These are phyloP conservation scores for Fopius arisanus DNA, from an alignment of 1,140 invertebrate species.

Conservation along the genomic window DNA sequence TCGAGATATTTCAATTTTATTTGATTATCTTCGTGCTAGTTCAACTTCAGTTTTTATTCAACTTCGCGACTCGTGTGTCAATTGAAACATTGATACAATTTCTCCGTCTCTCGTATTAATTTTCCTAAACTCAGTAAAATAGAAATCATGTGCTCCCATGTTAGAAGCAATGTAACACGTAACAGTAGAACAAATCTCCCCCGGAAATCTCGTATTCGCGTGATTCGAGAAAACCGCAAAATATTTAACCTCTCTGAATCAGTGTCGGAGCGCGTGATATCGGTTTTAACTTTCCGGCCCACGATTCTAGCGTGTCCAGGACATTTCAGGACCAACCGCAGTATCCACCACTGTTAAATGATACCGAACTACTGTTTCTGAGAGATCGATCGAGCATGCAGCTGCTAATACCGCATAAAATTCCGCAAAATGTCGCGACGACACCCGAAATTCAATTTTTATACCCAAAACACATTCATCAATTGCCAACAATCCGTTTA, in stretches of 20 bases:
- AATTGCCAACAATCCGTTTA: too few relatives aligned
- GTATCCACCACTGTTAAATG: not conserved
- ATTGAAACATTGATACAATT: not conserved
- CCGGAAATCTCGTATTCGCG: not conserved
- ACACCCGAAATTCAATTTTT: not conserved
- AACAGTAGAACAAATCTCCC: not conserved
- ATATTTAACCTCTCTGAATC: not conserved
- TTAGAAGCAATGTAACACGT: not conserved
- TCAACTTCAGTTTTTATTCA: too few relatives aligned
- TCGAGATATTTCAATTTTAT: too few relatives aligned
- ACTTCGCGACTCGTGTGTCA: too few relatives aligned
- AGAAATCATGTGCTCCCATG: not conserved
- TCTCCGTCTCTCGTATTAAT: not conserved
- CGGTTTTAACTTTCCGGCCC: not conserved
- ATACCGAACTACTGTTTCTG: not conserved
- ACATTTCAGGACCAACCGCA: conserved; percentile 1
- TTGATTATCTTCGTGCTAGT: too few relatives aligned
- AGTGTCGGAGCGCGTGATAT: not conserved
- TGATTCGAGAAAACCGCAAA: not conserved
- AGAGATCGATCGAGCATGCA: not conserved
- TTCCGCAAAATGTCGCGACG: not conserved
- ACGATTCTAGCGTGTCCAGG: not conserved
- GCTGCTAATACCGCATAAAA: not conserved
- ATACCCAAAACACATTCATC: too few relatives aligned
- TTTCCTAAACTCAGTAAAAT: not conserved